Percentiles rank a stretch among this genome's conserved stretches.
These are phyloP conservation scores for Parnassius glacialis DNA, from an alignment of 2,888 invertebrate genomes.

Conservation along the genomic window DNA sequence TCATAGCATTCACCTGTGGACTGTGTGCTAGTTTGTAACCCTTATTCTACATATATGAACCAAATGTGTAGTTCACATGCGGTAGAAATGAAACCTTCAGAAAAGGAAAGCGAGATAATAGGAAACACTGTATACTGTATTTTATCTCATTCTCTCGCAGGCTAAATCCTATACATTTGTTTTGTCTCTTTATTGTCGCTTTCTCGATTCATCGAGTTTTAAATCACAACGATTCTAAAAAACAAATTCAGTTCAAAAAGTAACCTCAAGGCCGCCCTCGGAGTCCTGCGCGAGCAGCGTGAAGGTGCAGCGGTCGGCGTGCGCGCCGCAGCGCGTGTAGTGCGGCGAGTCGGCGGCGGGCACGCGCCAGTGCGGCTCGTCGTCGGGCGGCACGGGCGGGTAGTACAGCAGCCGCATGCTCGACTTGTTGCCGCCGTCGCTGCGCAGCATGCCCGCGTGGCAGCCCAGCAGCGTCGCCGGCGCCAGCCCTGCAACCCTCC, in stretches of 20 bases:
- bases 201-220: no score
- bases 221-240: no score
- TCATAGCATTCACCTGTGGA: no score
- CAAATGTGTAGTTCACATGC: no score
- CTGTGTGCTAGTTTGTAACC: no score
- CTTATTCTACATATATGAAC: no score
- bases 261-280: conserved; percentile 87
- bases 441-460: conserved; percentile 84
- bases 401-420: conserved; percentile 87
- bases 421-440: conserved; percentile 83
- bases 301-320: conserved; percentile 88
- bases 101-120: no score
- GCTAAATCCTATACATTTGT: no score
- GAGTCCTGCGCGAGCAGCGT: conserved; percentile 87
- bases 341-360: conserved; percentile 53
- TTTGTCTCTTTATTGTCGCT: no score
- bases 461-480: conserved; percentile 82
- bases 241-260: not conserved
- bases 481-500: conserved; percentile 71
- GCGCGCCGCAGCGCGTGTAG: conserved; percentile 85
- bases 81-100: no score
- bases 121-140: no score
- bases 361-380: conserved; percentile 68
- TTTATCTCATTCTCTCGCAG: no score
- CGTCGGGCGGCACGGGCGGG: conserved; percentile 84